Conservation (phyloP, 1,140 invertebrate species). For the Drosophila kohkoa region DNA sequence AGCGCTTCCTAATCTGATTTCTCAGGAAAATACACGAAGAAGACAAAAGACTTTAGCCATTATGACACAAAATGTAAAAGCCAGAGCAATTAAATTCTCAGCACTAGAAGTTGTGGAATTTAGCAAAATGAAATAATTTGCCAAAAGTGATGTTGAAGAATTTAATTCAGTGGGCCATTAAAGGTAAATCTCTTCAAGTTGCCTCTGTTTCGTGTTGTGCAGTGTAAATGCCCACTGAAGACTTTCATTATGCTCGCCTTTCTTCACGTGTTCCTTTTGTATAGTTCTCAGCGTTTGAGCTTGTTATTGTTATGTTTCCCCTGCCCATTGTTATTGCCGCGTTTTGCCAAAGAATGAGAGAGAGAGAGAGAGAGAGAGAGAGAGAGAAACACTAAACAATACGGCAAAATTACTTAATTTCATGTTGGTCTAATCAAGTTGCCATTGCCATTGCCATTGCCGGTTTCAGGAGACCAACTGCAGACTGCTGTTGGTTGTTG, state of each 20-base stretch:
- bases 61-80: neutral
- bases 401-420: slow-evolving; percentile 77
- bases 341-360: slow-evolving; percentile 9
- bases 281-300: slow-evolving; percentile 7
- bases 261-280: slow-evolving; percentile 57
- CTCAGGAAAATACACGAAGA: slow-evolving; percentile 11
- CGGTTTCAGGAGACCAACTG: slow-evolving; percentile 12
- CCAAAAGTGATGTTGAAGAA: too few species aligned
- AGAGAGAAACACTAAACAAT: slow-evolving; percentile 71
- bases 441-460: slow-evolving; percentile 74
- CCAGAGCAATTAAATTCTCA: neutral
- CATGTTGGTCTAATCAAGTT: slow-evolving; percentile 83
- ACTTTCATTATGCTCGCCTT: slow-evolving; percentile 66
- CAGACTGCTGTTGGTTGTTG: neutral
- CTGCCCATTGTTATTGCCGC: slow-evolving; percentile 30
- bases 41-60: slow-evolving; percentile 7
- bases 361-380: neutral
- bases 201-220: slow-evolving; percentile 3
- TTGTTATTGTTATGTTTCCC: slow-evolving; percentile 48
- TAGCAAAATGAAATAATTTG: neutral
- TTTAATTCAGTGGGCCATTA: too few species aligned
- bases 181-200: neutral
- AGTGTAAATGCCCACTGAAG: slow-evolving; percentile 17
- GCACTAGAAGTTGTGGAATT: neutral
- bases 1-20: slow-evolving; percentile 28